Percentiles rank a stretch among this genome's conserved stretches.
These are phyloP conservation scores for Rhinoderma darwinii DNA, from an alignment of 2,113 vertebrate species.

Conservation along the genomic window DNA sequence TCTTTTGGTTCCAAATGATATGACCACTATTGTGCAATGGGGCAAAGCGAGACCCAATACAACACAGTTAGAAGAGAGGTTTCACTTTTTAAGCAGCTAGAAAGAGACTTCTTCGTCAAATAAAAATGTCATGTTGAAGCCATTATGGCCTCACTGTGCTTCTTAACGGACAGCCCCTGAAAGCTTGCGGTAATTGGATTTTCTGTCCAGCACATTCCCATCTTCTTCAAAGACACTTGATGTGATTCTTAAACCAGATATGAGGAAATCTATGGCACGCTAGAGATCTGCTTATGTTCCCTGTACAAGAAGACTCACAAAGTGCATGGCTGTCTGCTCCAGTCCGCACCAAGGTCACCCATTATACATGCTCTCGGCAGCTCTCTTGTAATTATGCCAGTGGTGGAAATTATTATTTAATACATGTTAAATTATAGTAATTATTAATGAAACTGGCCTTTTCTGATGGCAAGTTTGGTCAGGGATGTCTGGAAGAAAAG, in stretches of 20 bases:
- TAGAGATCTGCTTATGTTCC: not conserved
- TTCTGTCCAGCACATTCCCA: conserved; percentile 36
- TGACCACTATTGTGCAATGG: not conserved
- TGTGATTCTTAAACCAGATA: conserved; percentile 48
- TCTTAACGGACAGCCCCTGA: conserved; percentile 23
- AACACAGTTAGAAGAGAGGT: not conserved
- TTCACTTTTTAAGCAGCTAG: not conserved
- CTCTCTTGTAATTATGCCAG: not conserved
- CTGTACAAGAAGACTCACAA: not conserved
- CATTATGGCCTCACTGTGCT: not conserved
- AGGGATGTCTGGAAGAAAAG: not conserved
- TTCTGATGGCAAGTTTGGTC: not conserved
- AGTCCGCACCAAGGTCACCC: not conserved
- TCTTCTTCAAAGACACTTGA: conserved; percentile 37
- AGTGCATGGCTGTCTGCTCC: not conserved
- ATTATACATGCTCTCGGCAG: not conserved
- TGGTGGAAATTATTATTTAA: conserved; percentile 17
- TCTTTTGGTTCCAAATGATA: too few species aligned
- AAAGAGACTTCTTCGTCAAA: conserved; percentile 44
- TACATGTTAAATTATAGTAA: conserved; percentile 15
- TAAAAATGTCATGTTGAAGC: conserved; percentile 36
- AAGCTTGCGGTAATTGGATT: conserved; percentile 50
- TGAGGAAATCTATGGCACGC: conserved; percentile 42
- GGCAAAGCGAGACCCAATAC: not conserved
- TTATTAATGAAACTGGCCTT: not conserved